Evolutionary conservation across 2,888 invertebrate species (phyloP), one percentile per base, ranked within the genome.

Genomic region (Biston betularia): DNA sequence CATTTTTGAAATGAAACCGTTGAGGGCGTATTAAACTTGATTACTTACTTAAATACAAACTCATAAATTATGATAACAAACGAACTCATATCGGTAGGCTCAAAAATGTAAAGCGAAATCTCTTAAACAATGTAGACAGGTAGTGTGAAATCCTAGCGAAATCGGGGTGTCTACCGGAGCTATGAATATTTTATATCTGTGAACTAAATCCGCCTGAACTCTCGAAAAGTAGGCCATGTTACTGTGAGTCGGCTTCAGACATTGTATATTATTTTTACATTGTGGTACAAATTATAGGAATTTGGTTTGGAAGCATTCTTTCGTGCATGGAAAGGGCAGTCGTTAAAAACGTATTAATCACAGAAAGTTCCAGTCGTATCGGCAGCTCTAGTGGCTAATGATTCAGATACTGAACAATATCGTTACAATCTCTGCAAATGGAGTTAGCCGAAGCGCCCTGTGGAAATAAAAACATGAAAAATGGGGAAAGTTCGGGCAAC

Each of bases 291-390:
- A 67, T 63, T 66, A 45, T 49, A 59, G 44, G 40, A 55, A 59
- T 63, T 59, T n/a, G 59, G 50, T 52, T 55, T 14, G 45, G 55
- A 34, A 58, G 46, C 50, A 54, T 46, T 57, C 15, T 50, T 57
- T 35, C 67, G 57, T 48, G 48, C 63, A 56, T 53, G 66, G 65
- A 68, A 69, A 72, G 62, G 55, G 53, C 38, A 60, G 63, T 78
- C 80, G 75, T 84, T 84, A 85, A 78, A 80, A 81, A 72, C 73
- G 40, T 74, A 83, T 85, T 76, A 74, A 80, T 85, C 81, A 81
- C 63, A 69, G 33, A 66, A 68, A 58, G 55, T 70, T 70, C 60
- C 60, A 57, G 62, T 63, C 42, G 49, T 63, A 75, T 79, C 70
- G 78, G 75, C 75, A 71, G 75, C 67, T 57, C 64, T 65, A 58